These are phyloP conservation scores for Callosobruchus maculatus DNA, from an alignment of 2,888 invertebrate species.

Conservation along the genomic window DNA sequence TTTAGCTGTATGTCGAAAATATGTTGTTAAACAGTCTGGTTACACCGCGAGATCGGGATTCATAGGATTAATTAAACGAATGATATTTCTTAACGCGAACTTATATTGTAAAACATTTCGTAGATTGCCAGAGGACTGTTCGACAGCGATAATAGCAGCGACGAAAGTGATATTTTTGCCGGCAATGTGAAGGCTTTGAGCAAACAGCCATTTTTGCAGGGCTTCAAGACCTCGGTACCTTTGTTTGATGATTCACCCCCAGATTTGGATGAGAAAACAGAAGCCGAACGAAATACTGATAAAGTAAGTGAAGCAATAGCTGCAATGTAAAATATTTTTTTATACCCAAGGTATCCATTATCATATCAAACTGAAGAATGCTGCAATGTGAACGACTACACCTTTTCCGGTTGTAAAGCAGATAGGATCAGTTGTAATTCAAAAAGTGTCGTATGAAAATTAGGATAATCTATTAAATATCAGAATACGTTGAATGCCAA, in stretches of 20 bases:
- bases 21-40: not conserved
- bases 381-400: too few relatives aligned
- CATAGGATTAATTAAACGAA: not conserved
- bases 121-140: conserved; percentile 36
- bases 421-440: too few relatives aligned
- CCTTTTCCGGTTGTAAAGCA: too few relatives aligned
- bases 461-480: too few relatives aligned
- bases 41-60: not conserved
- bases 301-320: not conserved
- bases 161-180: conserved; percentile 34
- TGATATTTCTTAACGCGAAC: not conserved
- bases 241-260: conserved; percentile 41
- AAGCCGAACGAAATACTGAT: conserved; percentile 24
- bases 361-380: too few relatives aligned
- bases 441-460: too few relatives aligned
- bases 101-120: not conserved
- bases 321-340: too few relatives aligned
- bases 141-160: conserved; percentile 39
- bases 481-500: too few relatives aligned
- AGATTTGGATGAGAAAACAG: conserved; percentile 23
- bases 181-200: conserved; percentile 18
- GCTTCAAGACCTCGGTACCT: conserved; percentile 29
- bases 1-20: not conserved
- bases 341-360: too few relatives aligned
- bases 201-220: conserved; percentile 25